Evolutionary conservation across 1,140 invertebrate genomes (phyloP).

Genomic region (Bombus ignitus): DNA sequence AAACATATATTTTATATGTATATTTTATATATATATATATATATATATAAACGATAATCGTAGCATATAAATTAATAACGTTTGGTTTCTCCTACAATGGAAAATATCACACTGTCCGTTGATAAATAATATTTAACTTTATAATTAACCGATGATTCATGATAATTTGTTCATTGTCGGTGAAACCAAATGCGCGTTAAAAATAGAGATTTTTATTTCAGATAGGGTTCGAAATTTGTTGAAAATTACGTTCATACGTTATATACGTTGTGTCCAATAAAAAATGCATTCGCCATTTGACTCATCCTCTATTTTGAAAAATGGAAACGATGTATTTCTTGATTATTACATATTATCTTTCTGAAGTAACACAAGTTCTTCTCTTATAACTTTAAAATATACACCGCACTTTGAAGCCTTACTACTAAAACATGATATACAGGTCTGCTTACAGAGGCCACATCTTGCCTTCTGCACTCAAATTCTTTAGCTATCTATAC

Average conservation of each 20-base stretch:
- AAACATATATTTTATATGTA: constrained; percentile 57
- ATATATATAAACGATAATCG: constrained; percentile 44
- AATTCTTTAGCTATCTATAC: constrained; percentile 15
- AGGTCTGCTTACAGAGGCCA: constrained; percentile 11
- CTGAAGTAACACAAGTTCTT: not conserved
- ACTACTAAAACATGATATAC: constrained; percentile 37
- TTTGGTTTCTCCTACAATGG: constrained; percentile 36
- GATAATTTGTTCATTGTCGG: constrained; percentile 9
- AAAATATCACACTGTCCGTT: constrained; percentile 40
- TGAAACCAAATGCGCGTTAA: constrained; percentile 15
- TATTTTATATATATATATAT: constrained; percentile 50
- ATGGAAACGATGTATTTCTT: not conserved
- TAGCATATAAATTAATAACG: constrained; percentile 39
- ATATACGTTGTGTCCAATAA: not conserved
- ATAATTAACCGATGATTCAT: constrained; percentile 3
- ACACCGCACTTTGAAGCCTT: constrained; percentile 19
- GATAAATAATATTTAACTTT: constrained; percentile 25
- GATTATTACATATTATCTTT: not conserved
- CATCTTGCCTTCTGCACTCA: not conserved
- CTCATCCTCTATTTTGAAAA: not conserved
- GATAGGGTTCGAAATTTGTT: not conserved
- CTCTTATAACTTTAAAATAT: not conserved
- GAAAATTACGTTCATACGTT: not conserved
- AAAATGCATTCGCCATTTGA: not conserved
- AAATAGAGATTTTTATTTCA: constrained; percentile 13